A percentile compares a stretch with the other conserved stretches of the same genome.
Evolutionary conservation across 2,888 invertebrate genomes (phyloP).

Genomic region (Pilophorus perplexus): DNA sequence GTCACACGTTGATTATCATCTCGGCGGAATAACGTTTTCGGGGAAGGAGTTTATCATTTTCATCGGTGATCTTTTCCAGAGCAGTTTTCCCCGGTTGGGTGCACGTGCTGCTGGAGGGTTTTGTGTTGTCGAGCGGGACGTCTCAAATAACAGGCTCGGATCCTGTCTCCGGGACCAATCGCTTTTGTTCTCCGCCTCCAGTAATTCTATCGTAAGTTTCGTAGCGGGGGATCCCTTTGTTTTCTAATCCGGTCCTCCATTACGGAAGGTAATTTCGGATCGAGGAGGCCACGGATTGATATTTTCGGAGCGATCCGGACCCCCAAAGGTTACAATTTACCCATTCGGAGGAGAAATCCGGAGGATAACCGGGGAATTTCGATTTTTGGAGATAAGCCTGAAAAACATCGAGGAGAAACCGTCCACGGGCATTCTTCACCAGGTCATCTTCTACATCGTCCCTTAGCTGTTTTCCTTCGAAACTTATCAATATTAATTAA

Average conservation of each 20-base stretch:
- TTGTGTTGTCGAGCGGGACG: background rate
- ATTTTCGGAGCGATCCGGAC: background rate
- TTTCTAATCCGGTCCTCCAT: background rate
- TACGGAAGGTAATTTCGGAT: background rate
- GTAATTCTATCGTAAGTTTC: slow-evolving; percentile 12
- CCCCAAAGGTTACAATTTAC: background rate
- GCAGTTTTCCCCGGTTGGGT: no score
- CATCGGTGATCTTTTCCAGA: no score
- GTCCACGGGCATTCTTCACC: no score
- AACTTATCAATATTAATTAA: no score
- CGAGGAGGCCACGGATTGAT: background rate
- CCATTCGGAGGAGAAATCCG: background rate
- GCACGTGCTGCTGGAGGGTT: background rate
- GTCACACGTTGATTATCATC: no score
- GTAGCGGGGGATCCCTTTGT: background rate
- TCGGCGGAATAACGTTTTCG: no score
- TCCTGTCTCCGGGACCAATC: background rate
- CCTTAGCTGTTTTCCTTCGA: no score
- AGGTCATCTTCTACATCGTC: no score
- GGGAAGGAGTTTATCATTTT: no score
- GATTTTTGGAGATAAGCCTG: no score
- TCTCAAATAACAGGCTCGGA: background rate
- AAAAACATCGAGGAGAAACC: no score
- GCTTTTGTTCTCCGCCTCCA: slow-evolving; percentile 17
- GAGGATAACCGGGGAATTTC: no score